Evolutionary conservation across 2,888 invertebrate genomes (phyloP), one percentile per base, ranked within the genome.

Genomic region (Torymus tubicola): DNA sequence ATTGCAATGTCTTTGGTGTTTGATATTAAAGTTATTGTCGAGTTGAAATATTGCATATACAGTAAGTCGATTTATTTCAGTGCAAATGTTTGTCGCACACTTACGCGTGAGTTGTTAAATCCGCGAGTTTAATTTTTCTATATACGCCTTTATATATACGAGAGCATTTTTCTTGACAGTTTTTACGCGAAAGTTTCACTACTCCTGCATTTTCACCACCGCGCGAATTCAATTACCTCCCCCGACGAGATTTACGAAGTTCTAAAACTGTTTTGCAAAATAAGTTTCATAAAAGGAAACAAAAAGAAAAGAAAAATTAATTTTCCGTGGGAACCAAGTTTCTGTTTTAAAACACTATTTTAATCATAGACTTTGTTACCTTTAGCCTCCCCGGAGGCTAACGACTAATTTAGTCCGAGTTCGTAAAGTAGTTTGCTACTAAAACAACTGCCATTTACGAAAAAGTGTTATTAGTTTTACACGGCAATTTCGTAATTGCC

Each of bases 401-500:
- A 61, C 18, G 21, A 21, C 13, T 21, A 61, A 61, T 61, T 61
- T 21, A 61, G 61, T 8, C 21, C 21, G 21, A 18, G 61, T 21
- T 61, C 21, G 24, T 21, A 21, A 61, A 61, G 21, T 61, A 21
- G 61, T 21, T 61, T 42, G 42, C 42, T 42, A 42, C 42, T 42
- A 42, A 42, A 42, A 31, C 31, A 58, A 58, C 42, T 70, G 58
- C 70, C 55, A 55, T 68, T 68, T 68, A 13, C n/a, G 52, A 68
- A 55, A 68, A 68, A 68, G 68, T 68, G 55, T 58, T 65, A 52
- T 65, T 68, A 68, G 13, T 61, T 58, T 57, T 16, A 58, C 53
- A 14, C 1, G 16, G 57, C 69, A 31, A 58, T 69, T 58, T 16
- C 11, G 42, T 69, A 58, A 69, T 69, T 69, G 57, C 12, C 14